These are phyloP conservation scores for Uria aalge DNA, from an alignment of 2,113 vertebrate genomes.

Conservation along the genomic window DNA sequence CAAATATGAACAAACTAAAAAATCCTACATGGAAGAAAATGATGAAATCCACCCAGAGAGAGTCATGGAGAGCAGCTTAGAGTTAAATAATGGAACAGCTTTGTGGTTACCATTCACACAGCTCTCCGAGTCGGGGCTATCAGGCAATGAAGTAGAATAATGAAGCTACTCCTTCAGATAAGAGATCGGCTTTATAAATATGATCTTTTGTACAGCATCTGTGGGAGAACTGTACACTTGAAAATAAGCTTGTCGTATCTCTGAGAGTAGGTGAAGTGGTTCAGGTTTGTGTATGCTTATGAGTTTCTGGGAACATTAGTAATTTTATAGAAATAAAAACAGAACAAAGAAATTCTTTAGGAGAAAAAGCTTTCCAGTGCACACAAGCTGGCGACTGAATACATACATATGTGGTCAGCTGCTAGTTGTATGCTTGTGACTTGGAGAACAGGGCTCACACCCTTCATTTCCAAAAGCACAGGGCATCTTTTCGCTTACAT, in stretches of 20 bases:
- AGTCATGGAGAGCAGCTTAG: slow-evolving; percentile 62
- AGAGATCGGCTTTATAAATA: slow-evolving; percentile 68
- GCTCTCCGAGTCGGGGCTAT: slow-evolving; percentile 54
- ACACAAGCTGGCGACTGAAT: not conserved
- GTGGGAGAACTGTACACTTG: slow-evolving; percentile 61
- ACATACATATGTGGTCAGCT: not conserved
- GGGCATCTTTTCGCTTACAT: not conserved
- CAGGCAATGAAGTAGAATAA: slow-evolving; percentile 67
- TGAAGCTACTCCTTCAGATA: slow-evolving; percentile 69
- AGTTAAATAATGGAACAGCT: slow-evolving; percentile 69
- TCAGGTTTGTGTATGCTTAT: slow-evolving; percentile 68
- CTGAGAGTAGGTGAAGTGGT: slow-evolving; percentile 64
- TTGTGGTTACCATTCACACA: slow-evolving; percentile 65
- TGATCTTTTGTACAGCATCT: slow-evolving; percentile 67
- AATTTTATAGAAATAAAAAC: slow-evolving; percentile 49
- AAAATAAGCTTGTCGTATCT: slow-evolving; percentile 67
- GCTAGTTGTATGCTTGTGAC: not conserved
- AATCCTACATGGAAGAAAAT: slow-evolving; percentile 47
- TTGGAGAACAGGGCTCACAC: not conserved
- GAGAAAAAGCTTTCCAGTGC: not conserved
- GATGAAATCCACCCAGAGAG: slow-evolving; percentile 60
- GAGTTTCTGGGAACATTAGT: slow-evolving; percentile 49
- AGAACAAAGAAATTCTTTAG: slow-evolving; percentile 29
- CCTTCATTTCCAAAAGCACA: not conserved
- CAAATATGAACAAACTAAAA: slow-evolving; percentile 54